Percentiles rank a stretch among this genome's conserved stretches.
These are phyloP conservation scores for Morpho helenor DNA, from an alignment of 2,888 invertebrate species.

Conservation along the genomic window DNA sequence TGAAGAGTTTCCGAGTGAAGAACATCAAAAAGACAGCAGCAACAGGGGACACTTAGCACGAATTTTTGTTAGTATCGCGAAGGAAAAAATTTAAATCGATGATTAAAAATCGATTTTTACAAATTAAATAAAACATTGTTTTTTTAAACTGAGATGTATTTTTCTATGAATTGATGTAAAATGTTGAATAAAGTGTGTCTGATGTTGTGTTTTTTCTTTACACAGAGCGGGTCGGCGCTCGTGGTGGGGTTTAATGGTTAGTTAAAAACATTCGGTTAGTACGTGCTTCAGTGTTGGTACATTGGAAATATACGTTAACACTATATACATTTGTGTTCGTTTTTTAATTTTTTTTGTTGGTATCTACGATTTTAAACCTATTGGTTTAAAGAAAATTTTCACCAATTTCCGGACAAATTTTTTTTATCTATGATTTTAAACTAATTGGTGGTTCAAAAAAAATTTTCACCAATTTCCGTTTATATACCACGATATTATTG, in stretches of 20 bases:
- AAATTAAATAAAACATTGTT: neutral
- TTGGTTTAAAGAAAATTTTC: no score
- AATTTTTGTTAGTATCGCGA: slow-evolving; percentile 50
- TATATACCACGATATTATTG: no score
- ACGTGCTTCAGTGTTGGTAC: slow-evolving; percentile 22
- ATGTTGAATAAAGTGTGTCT: slow-evolving; percentile 37
- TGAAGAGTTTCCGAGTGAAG: slow-evolving; percentile 82
- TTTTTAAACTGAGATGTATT: slow-evolving; percentile 2
- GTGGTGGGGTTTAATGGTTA: slow-evolving; percentile 32
- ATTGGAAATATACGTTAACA: neutral
- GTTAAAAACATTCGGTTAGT: slow-evolving; percentile 42
- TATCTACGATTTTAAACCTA: slow-evolving; percentile 23
- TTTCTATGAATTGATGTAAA: slow-evolving; percentile 20
- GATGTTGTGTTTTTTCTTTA: slow-evolving; percentile 44
- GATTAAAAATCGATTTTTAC: no score
- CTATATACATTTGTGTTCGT: neutral
- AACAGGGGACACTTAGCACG: slow-evolving; percentile 49
- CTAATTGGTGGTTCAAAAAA: no score
- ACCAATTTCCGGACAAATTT: neutral
- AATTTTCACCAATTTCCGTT: no score
- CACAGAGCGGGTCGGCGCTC: slow-evolving; percentile 40
- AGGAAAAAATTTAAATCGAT: neutral
- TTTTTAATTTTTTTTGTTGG: neutral
- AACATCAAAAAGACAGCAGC: slow-evolving; percentile 64
- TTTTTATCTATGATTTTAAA: slow-evolving; percentile 24